phyloP scores from a whole-genome alignment of 2,797 vertebrate genomes.

The Micropoecilia bifurca region DNA sequence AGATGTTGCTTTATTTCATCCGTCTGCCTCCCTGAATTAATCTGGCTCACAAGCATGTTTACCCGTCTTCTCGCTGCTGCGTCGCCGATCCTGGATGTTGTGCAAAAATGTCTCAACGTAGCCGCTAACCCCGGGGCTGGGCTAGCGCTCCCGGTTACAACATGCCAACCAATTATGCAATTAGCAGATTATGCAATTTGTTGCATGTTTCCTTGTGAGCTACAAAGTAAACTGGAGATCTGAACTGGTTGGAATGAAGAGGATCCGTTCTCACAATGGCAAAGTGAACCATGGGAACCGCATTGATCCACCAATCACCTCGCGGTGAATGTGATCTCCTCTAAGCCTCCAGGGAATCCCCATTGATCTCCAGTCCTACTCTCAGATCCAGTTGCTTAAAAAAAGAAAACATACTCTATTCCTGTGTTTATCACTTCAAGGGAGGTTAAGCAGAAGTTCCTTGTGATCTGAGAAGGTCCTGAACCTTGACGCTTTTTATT shows the following conservation, averaged over 20 bases:
- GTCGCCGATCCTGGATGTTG: slow-evolving; percentile 37
- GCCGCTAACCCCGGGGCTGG: slow-evolving; percentile 88
- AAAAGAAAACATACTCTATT: slow-evolving; percentile 64
- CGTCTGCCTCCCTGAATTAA: slow-evolving; percentile 76
- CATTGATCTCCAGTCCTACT: slow-evolving; percentile 79
- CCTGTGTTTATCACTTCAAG: slow-evolving; percentile 80
- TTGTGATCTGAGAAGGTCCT: slow-evolving; percentile 85
- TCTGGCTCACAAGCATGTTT: slow-evolving; percentile 69
- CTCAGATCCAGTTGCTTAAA: slow-evolving; percentile 75
- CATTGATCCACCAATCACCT: slow-evolving; percentile 81
- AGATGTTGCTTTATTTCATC: slow-evolving; percentile 88
- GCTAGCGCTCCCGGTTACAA: slow-evolving; percentile 87
- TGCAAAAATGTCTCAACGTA: slow-evolving; percentile 13
- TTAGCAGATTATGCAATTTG: slow-evolving; percentile 80
- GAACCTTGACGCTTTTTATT: slow-evolving; percentile 78
- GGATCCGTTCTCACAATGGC: slow-evolving; percentile 75
- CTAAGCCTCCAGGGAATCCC: slow-evolving; percentile 66
- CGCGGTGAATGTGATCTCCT: slow-evolving; percentile 72
- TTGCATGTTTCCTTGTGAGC: slow-evolving; percentile 31
- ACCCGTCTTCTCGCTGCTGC: slow-evolving; percentile 71
- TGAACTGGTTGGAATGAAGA: slow-evolving; percentile 30
- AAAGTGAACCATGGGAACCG: slow-evolving; percentile 79
- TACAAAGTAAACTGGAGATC: slow-evolving; percentile 24
- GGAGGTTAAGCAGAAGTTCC: slow-evolving; percentile 84
- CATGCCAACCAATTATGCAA: slow-evolving; percentile 84